These are phyloP conservation scores for Gymnosoma rotundatum DNA, from an alignment of 2,888 invertebrate genomes.

Conservation along the genomic window DNA sequence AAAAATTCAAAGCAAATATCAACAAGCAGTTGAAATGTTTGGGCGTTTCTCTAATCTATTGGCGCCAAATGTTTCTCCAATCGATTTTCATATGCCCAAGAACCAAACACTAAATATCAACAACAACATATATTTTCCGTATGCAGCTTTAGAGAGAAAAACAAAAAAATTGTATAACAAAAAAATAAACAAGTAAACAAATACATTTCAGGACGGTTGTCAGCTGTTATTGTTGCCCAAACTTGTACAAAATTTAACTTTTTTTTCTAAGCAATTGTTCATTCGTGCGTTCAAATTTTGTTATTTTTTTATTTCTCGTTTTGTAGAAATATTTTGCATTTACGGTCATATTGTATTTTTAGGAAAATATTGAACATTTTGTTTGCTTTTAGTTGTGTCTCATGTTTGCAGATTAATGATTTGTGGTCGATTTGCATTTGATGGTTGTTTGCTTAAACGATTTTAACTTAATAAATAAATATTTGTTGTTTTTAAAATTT, in stretches of 20 bases:
- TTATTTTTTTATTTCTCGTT: slow-evolving; percentile 32
- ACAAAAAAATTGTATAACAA: slow-evolving; percentile 12
- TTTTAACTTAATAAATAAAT: slow-evolving; percentile 25
- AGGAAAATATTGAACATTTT: slow-evolving; percentile 54
- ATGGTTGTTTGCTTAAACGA: slow-evolving; percentile 40
- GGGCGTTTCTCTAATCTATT: slow-evolving; percentile 70
- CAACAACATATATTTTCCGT: slow-evolving; percentile 35
- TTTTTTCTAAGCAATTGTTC: slow-evolving; percentile 53
- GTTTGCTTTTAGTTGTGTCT: slow-evolving; percentile 10
- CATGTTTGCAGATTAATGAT: slow-evolving; percentile 59
- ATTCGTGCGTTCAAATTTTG: slow-evolving; percentile 63
- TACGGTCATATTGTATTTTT: slow-evolving; percentile 56
- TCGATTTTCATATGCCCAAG: slow-evolving; percentile 39
- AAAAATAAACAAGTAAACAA: slow-evolving; percentile 40
- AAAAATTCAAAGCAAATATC: slow-evolving; percentile 30
- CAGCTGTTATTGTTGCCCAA: slow-evolving; percentile 59
- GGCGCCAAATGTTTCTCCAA: slow-evolving; percentile 67
- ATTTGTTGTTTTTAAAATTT: slow-evolving; percentile 29
- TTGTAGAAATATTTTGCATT: slow-evolving; percentile 17
- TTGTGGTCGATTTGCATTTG: slow-evolving; percentile 60
- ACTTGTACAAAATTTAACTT: slow-evolving; percentile 38
- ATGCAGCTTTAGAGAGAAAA: slow-evolving; percentile 15
- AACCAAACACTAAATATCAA: not conserved
- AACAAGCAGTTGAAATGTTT: slow-evolving; percentile 67
- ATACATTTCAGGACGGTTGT: slow-evolving; percentile 52